phyloP scores from a whole-genome alignment of 2,113 vertebrate species.

The Saccopteryx bilineata region DNA sequence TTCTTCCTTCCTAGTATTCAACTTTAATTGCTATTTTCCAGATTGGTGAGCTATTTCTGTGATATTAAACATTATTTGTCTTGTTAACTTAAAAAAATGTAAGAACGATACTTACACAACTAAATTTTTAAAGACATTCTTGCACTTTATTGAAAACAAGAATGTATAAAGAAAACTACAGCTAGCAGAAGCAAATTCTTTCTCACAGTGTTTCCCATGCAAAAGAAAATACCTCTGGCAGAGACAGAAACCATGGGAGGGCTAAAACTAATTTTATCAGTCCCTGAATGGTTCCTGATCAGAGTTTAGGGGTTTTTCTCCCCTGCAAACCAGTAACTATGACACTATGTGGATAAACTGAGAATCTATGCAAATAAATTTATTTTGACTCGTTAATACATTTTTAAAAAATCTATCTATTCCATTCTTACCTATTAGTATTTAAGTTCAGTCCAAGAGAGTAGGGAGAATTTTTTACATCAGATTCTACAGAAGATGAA shows the following conservation, averaged over 20 bases:
- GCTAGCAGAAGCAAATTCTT: constrained; percentile 51
- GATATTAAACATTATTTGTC: constrained; percentile 46
- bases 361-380: constrained; percentile 42
- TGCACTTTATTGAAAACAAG: constrained; percentile 4
- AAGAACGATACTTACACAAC: constrained; percentile 47
- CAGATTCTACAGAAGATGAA: constrained; percentile 84
- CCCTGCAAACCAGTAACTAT: constrained; percentile 43
- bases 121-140: constrained; percentile 39
- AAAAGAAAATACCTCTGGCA: constrained; percentile 29
- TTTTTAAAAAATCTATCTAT: constrained; percentile 28
- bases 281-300: background rate
- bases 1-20: constrained; percentile 35
- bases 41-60: background rate
- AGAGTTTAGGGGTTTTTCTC: background rate
- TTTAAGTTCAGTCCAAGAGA: constrained; percentile 75
- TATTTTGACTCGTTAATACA: constrained; percentile 23
- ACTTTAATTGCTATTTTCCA: constrained; percentile 45
- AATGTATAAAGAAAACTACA: background rate
- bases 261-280: background rate
- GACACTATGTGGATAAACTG: background rate
- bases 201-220: background rate
- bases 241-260: background rate
- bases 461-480: constrained; percentile 72
- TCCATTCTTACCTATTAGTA: constrained; percentile 83
- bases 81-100: constrained; percentile 47